Evolutionary conservation across 2,797 vertebrate genomes (phyloP), one percentile per base, ranked within the genome.

Genomic region (Danio tinwini): DNA sequence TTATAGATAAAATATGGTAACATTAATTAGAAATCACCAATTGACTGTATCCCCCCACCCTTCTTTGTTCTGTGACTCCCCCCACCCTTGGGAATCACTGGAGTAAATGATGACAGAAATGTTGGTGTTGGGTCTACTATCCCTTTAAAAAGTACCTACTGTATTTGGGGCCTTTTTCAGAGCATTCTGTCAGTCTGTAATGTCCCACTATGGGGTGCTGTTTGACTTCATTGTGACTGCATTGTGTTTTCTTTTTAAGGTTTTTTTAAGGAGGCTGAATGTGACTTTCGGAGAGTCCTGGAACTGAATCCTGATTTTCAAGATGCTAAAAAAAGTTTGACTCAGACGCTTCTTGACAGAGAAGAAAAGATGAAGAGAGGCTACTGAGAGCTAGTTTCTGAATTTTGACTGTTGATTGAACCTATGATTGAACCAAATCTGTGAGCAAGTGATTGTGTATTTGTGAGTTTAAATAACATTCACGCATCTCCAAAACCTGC

Each of bases 281-380:
- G 87, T 53, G 97, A 99, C 90, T 98, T 99, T 90, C 93, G 92
- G 85, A 96, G 92, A 84, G 96, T 89, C 0, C 87, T 99, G 84
- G 91, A 94, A 42, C 88, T 98, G 86, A 98, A 98, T 83, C 93
- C 95, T 40, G 86, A 90, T 68, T 99, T 99, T 91, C 92, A 96
- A 92, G 97, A 99, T 86, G 97, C 97, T 84, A 91, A 91, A 84
- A 42, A 95, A 87, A 96, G 97, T 87, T 93, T 99, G 79, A 93
- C 91, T 12, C 97, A 98, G 90, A 94, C 96, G 53, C 78, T 96
- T 74, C 80, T 93, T 84, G 97, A 98, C 88, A 92, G 94, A 89
- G 94, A 97, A 90, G 92, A 94, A 87, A 98, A 95, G 86, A 87
- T 85, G 13, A 86, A 81, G 10, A 86, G 92, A 76, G 90, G 90